Evolutionary conservation across 1,140 invertebrate species (phyloP).

Genomic region (Pinna nobilis): DNA sequence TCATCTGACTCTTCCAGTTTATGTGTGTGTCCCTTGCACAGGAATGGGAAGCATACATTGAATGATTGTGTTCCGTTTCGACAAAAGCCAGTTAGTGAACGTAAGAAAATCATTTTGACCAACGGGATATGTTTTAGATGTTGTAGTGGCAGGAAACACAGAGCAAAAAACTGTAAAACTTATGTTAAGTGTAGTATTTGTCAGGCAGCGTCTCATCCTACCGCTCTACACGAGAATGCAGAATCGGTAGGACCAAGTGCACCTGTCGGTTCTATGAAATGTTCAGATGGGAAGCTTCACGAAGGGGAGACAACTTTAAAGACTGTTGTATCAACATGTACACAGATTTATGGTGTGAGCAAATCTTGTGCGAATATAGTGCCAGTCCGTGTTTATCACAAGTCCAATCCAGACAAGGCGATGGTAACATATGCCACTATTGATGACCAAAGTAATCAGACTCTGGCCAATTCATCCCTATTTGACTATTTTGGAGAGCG

Average conservation of each 20-base stretch:
- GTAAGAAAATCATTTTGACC: constrained; percentile 8
- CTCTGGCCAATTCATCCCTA: constrained; percentile 11
- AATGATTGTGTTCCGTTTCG: constrained; percentile 15
- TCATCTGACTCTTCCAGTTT: too few species aligned
- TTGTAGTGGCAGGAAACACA: constrained; percentile 9
- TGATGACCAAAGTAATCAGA: constrained; percentile 31
- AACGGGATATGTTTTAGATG: constrained; percentile 33
- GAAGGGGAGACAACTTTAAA: too few species aligned
- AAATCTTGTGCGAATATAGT: constrained; percentile 11
- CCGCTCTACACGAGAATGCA: too few species aligned
- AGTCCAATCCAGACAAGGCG: neutral
- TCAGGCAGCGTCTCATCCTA: too few species aligned
- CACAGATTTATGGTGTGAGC: neutral
- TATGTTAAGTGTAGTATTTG: too few species aligned
- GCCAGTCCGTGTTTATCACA: neutral
- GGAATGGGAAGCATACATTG: too few species aligned
- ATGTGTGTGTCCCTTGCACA: too few species aligned
- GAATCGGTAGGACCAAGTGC: too few species aligned
- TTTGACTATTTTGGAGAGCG: constrained; percentile 12
- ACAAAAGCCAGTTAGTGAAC: neutral
- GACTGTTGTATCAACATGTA: too few species aligned
- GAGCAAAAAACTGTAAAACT: constrained; percentile 4
- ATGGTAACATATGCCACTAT: constrained; percentile 4
- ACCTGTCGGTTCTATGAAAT: too few species aligned
- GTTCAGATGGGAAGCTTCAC: too few species aligned